phyloP scores from a whole-genome alignment of 2,888 invertebrate species.

The Lycia hirtaria region DNA sequence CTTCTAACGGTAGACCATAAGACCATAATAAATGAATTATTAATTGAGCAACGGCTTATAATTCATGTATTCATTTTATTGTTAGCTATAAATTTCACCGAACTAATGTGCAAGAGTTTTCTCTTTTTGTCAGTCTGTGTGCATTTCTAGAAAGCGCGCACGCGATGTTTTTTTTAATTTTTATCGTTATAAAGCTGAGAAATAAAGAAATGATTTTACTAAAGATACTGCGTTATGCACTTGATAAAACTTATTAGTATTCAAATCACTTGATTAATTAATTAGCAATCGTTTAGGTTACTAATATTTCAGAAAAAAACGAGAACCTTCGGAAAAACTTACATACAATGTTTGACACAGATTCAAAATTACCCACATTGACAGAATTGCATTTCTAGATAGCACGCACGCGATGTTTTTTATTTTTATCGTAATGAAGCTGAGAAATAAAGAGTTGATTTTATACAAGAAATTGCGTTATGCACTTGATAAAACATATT shows the following conservation, averaged over 20 bases:
- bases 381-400: too few species aligned
- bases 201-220: not conserved
- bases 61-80: constrained; percentile 40
- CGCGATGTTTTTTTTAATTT: constrained; percentile 19
- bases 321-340: too few species aligned
- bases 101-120: constrained; percentile 25
- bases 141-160: constrained; percentile 20
- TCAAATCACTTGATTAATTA: too few species aligned
- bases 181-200: constrained; percentile 4
- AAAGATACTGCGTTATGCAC: too few species aligned
- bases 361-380: too few species aligned
- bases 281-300: too few species aligned
- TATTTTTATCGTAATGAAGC: constrained; percentile 10
- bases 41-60: constrained; percentile 39
- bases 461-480: too few species aligned
- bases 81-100: constrained; percentile 30
- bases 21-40: constrained; percentile 42
- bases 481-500: not conserved
- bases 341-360: too few species aligned
- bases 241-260: not conserved
- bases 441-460: not conserved
- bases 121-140: constrained; percentile 20
- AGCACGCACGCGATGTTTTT: constrained; percentile 21
- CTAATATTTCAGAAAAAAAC: too few species aligned
- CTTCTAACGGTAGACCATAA: constrained; percentile 32